Evolutionary conservation across 2,113 vertebrate species (phyloP), one percentile per base, ranked within the genome.

Genomic region (Amphiprion ocellaris): DNA sequence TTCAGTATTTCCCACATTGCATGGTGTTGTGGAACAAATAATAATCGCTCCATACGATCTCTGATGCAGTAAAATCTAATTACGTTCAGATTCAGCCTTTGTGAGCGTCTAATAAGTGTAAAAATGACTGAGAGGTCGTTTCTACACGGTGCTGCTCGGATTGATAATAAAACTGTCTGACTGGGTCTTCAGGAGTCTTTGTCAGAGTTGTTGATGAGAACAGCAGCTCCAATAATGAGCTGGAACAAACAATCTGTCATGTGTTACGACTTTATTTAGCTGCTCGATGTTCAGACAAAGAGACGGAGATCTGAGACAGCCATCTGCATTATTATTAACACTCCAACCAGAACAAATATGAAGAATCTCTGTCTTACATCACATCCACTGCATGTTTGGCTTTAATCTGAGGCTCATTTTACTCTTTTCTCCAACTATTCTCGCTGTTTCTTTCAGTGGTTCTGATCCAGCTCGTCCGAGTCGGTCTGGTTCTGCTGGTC

Each of bases 191-290:
- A 64, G 71, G 66, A 17, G 53, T 41, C 73, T 44, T 44, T 21
- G 54, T 69, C 49, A 0, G 23, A 55, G 39, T 62, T 69, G 19
- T 73, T 50, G 41, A 26, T 33, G n/a, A 52, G 15, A 59, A 59
- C 10, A 66, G 26, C 7, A 1, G 60, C 50, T 46, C 49, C 33
- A n/a, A 77, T 54, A 77, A 67, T 77, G 47, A 75, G 50, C 16
- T 53, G 68, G n/a, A 69, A 69, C 75, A 63, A 8, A 24, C 4
- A 1, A 21, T 77, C 5, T 16, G 62, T 81, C 77, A 69, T 58
- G 41, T 62, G 56, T 23, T 76, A 23, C 55, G 74, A 23, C 73
- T 82, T 28, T 59, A 53, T 63, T 65, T 76, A 79, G 24, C 41
- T 53, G 54, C 44, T 6, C 24, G 15, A 33, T 73, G 28, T 24